phyloP scores from a whole-genome alignment of 2,888 invertebrate genomes.

The Therioaphis trifolii region DNA sequence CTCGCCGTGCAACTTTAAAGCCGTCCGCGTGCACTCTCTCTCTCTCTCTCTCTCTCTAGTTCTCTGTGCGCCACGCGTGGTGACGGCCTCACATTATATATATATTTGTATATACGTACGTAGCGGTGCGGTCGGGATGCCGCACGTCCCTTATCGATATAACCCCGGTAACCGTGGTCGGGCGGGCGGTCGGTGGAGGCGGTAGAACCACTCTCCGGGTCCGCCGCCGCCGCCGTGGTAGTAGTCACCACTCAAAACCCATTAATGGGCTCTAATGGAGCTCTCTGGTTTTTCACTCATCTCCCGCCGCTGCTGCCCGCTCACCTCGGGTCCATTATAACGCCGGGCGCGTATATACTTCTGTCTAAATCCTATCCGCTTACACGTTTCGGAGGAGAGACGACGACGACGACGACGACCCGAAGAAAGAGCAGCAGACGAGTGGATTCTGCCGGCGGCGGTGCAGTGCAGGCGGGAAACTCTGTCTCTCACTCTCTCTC shows the following conservation, averaged over 20 bases:
- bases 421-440: conserved; percentile 16
- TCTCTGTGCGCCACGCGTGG: not conserved
- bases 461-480: not conserved
- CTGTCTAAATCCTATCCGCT: conserved; percentile 62
- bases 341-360: conserved; percentile 37
- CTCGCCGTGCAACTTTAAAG: conserved; percentile 55
- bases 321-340: conserved; percentile 53
- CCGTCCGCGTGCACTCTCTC: conserved; percentile 31
- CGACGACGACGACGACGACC: not conserved
- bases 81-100: not conserved
- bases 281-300: conserved; percentile 63
- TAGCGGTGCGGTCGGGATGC: conserved; percentile 24
- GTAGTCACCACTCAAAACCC: conserved; percentile 63
- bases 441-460: not conserved
- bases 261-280: conserved; percentile 65
- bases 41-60: not conserved
- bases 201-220: conserved; percentile 50
- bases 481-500: too few species aligned
- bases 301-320: not conserved
- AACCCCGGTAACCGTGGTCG: conserved; percentile 41
- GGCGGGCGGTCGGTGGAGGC: not conserved
- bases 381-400: conserved; percentile 44
- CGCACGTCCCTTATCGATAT: conserved; percentile 41
- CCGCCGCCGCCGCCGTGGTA: conserved; percentile 31
- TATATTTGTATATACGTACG: not conserved